phyloP scores from a whole-genome alignment of 2,797 vertebrate species.

The Syncerus caffer region DNA sequence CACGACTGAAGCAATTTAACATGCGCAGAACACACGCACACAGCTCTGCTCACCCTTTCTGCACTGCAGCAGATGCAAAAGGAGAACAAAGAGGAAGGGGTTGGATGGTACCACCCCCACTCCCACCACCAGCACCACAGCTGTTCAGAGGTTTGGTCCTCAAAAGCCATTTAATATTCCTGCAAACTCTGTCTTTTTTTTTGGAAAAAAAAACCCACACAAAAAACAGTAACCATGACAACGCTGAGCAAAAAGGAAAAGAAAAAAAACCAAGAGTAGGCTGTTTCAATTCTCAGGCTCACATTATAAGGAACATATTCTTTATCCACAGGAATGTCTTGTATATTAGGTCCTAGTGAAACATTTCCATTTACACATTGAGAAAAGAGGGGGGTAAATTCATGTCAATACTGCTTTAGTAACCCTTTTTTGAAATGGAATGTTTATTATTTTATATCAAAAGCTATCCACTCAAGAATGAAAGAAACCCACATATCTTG shows the following conservation, averaged over 20 bases:
- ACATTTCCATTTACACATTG: not conserved
- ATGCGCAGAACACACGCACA: fast-evolving
- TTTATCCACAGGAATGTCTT: not conserved
- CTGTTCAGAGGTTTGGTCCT: not conserved
- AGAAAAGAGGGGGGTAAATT: not conserved
- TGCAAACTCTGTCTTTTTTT: not conserved
- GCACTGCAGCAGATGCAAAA: not conserved
- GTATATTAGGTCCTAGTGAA: not conserved
- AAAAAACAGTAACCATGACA: constrained; percentile 29
- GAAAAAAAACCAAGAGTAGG: not conserved
- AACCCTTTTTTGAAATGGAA: not conserved
- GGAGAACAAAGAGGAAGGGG: not conserved
- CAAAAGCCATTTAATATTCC: constrained; percentile 5
- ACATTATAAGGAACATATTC: not conserved
- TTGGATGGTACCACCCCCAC: not conserved
- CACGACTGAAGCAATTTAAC: not conserved
- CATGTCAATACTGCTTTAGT: not conserved
- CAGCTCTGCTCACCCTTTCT: not conserved
- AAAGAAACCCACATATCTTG: not conserved
- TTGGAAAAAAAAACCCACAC: too few relatives aligned
- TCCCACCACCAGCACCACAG: not conserved
- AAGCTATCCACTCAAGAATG: not conserved
- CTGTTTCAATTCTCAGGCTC: not conserved
- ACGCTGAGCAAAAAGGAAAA: not conserved
- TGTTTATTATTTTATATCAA: not conserved